A percentile compares a stretch with the other conserved stretches of the same genome.
These are phyloP conservation scores for Netelia fuscicornis DNA, from an alignment of 2,888 invertebrate genomes.

Conservation along the genomic window DNA sequence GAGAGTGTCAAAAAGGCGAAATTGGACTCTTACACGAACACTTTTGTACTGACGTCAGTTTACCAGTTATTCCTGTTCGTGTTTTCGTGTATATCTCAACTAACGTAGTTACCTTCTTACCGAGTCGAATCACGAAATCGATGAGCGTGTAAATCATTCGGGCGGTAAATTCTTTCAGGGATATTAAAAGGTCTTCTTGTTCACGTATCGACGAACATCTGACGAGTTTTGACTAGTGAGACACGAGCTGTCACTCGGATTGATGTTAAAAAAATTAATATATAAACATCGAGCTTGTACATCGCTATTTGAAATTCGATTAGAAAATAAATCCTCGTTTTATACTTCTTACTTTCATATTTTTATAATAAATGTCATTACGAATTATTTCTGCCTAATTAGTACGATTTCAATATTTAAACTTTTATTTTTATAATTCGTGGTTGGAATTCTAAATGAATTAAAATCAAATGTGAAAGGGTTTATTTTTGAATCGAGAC, in stretches of 20 bases:
- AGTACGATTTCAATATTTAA: not conserved
- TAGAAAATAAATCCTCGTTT: not conserved
- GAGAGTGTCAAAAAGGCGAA: not conserved
- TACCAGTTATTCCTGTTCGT: constrained; percentile 44
- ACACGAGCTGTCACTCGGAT: not conserved
- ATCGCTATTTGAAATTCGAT: not conserved
- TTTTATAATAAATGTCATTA: not conserved
- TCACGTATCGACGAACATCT: not conserved
- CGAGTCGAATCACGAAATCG: constrained; percentile 53
- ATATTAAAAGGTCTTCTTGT: not conserved
- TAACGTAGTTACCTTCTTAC: constrained; percentile 29
- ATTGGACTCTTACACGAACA: not conserved
- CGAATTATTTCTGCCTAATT: not conserved
- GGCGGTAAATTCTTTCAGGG: not conserved
- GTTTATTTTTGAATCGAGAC: no score
- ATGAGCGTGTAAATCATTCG: constrained; percentile 13
- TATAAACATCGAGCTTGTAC: not conserved
- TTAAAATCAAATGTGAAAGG: no score
- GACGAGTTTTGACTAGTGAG: not conserved
- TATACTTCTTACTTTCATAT: not conserved
- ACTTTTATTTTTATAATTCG: not conserved
- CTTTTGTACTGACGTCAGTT: constrained; percentile 52
- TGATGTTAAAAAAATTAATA: not conserved
- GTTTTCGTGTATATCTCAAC: constrained; percentile 40
- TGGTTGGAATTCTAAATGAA: not conserved